Percentiles rank a stretch among this genome's conserved stretches.
These are phyloP conservation scores for Theretra japonica DNA, from an alignment of 2,888 invertebrate genomes.

Conservation along the genomic window DNA sequence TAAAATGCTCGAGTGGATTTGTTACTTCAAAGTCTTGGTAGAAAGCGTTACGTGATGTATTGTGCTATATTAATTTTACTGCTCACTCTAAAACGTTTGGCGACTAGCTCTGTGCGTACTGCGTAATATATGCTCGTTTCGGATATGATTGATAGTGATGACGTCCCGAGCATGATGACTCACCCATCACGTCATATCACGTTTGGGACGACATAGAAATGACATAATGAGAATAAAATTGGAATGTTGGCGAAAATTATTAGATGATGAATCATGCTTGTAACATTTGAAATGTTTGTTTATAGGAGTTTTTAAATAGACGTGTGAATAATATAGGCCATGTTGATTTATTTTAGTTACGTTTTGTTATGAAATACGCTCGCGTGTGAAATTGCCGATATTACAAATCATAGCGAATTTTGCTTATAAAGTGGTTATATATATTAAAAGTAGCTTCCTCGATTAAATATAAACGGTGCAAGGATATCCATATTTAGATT, in stretches of 20 bases:
- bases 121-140: neutral
- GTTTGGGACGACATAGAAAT: neutral
- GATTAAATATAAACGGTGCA: neutral
- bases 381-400: neutral
- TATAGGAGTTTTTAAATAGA: conserved; percentile 2
- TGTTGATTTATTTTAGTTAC: neutral
- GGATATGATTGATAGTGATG: conserved; percentile 11
- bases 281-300: neutral
- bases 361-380: conserved; percentile 1
- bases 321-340: conserved; percentile 9
- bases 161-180: neutral
- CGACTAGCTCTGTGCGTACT: conserved; percentile 4
- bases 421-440: neutral
- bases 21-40: conserved; percentile 23
- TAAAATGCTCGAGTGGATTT: conserved; percentile 16
- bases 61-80: conserved; percentile 5
- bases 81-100: conserved; percentile 10
- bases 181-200: conserved; percentile 1
- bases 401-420: neutral
- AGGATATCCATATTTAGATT: neutral
- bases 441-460: neutral
- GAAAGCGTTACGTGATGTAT: neutral
- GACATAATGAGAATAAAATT: neutral
- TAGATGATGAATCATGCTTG: neutral
- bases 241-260: neutral